Evolutionary conservation across 2,888 invertebrate species (phyloP).

Genomic region (Notodonta dromedarius): DNA sequence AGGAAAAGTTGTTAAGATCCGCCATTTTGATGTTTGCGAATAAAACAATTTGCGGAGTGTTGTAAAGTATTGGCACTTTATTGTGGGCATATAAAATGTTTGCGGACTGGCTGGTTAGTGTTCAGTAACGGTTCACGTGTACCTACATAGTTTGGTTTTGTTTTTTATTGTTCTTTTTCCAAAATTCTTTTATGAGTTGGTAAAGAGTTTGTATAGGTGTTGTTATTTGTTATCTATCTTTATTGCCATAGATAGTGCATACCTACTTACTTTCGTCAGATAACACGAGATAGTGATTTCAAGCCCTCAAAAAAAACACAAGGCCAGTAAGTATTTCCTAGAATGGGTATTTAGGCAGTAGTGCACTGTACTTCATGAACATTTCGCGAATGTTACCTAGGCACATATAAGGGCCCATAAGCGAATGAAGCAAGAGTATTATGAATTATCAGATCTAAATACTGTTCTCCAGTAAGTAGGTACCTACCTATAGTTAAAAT

Average conservation of each 20-base stretch:
- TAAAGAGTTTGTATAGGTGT: constrained; percentile 1
- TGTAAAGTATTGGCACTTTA: constrained; percentile 33
- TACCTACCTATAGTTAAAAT: no score
- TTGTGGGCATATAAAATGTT: constrained; percentile 15
- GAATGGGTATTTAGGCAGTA: no score
- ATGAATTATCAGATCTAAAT: no score
- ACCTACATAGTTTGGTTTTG: not conserved
- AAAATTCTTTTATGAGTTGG: not conserved
- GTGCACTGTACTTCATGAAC: no score
- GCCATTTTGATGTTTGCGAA: constrained; percentile 35
- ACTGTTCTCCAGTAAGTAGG: no score
- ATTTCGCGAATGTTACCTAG: no score
- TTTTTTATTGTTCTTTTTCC: not conserved
- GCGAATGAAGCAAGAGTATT: no score
- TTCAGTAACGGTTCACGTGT: constrained; percentile 3
- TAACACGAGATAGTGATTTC: no score
- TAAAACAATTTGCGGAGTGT: constrained; percentile 37
- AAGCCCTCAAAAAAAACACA: no score
- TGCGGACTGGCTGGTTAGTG: constrained; percentile 20
- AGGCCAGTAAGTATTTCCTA: no score
- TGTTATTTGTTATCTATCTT: not conserved
- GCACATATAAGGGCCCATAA: no score
- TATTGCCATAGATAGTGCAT: not conserved
- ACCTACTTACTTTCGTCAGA: no score
- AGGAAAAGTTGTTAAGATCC: constrained; percentile 26